Percentiles rank a stretch among this genome's conserved stretches.
Conservation (phyloP, 2,113 vertebrate genomes). For the Myiopsitta monachus region DNA sequence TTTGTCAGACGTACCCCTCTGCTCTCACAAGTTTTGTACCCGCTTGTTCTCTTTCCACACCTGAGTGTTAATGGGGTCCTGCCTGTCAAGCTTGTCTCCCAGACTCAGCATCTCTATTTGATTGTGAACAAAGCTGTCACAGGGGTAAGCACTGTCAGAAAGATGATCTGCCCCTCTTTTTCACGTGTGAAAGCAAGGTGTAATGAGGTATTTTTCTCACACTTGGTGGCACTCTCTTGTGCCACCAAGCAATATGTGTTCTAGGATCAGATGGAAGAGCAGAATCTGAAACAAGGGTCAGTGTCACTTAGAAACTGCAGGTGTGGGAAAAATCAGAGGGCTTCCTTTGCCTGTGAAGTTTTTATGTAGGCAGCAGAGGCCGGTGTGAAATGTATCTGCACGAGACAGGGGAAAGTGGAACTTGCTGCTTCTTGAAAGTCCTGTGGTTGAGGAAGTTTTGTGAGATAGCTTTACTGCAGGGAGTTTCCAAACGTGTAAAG, state of each 20-base stretch:
- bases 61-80: background rate
- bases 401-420: background rate
- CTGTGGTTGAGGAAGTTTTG: background rate
- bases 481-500: background rate
- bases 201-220: background rate
- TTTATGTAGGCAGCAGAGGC: background rate
- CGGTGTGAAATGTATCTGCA: background rate
- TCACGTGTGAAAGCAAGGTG: background rate
- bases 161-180: background rate
- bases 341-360: background rate
- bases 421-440: background rate
- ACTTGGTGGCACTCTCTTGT: background rate
- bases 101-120: background rate
- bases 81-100: background rate
- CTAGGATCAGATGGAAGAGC: background rate
- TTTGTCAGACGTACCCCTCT: background rate
- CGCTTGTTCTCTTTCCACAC: background rate
- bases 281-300: background rate
- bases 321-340: background rate
- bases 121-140: background rate
- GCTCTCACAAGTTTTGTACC: background rate
- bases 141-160: background rate
- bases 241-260: background rate
- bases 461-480: background rate
- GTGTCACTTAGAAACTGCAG: background rate